Evolutionary conservation across 2,888 invertebrate species (phyloP).

Genomic region (Agelastica alni): DNA sequence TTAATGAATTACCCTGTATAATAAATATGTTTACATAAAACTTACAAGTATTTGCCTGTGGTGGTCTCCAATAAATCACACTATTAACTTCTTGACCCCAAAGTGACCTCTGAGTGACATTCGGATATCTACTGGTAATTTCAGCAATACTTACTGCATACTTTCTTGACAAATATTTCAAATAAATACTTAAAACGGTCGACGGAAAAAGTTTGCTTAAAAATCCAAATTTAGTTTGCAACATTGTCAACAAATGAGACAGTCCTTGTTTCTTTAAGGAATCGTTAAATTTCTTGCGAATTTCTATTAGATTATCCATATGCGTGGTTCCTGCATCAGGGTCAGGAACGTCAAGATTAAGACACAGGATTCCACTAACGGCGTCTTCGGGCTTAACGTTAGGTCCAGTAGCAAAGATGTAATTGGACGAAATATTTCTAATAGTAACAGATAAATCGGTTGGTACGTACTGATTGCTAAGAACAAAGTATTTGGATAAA

Average conservation of each 20-base stretch:
- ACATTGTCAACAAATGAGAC: slow-evolving; percentile 60
- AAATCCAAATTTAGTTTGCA: slow-evolving; percentile 62
- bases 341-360: slow-evolving; percentile 64
- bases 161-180: slow-evolving; percentile 69
- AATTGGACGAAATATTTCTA: slow-evolving; percentile 60
- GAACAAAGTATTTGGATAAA: slow-evolving; percentile 63
- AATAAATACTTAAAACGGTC: slow-evolving; percentile 59
- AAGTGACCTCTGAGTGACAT: slow-evolving; percentile 60
- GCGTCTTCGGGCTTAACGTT: slow-evolving; percentile 54
- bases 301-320: slow-evolving; percentile 51
- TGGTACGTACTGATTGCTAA: slow-evolving; percentile 56
- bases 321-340: slow-evolving; percentile 45
- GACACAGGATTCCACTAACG: slow-evolving; percentile 66
- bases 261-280: slow-evolving; percentile 60
- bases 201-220: slow-evolving; percentile 69
- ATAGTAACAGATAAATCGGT: slow-evolving; percentile 67
- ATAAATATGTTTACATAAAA: too few species aligned
- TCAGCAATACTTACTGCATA: slow-evolving; percentile 71
- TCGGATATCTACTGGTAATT: slow-evolving; percentile 55
- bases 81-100: slow-evolving; percentile 69
- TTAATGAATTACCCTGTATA: too few species aligned
- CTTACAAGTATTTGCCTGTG: slow-evolving; percentile 77
- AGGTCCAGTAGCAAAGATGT: slow-evolving; percentile 61
- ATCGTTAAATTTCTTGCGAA: slow-evolving; percentile 55
- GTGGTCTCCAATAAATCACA: slow-evolving; percentile 73